Evolutionary conservation across 2,888 invertebrate genomes (phyloP).

Genomic region (Napeogenes inachia): DNA sequence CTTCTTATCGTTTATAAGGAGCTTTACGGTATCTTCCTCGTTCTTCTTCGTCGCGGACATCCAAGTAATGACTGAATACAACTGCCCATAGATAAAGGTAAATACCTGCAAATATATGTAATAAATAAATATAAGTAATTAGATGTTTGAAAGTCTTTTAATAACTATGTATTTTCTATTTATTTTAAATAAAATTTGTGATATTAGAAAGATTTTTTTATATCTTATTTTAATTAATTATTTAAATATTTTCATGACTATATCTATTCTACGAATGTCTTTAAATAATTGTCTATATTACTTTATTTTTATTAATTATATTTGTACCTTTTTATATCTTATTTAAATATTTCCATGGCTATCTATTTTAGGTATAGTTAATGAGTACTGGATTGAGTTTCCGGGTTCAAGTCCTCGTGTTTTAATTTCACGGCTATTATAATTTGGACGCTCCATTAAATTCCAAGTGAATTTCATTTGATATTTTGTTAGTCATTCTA

Average conservation of each 20-base stretch:
- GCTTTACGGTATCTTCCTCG: constrained; percentile 85
- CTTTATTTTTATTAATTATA: not conserved
- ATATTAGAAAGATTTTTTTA: no score
- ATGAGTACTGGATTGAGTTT: constrained; percentile 5
- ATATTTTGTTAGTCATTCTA: constrained; percentile 13
- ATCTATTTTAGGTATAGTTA: not conserved
- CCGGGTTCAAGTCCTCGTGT: constrained; percentile 5
- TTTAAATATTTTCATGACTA: no score
- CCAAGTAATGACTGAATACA: constrained; percentile 88
- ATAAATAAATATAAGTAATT: no score
- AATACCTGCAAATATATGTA: constrained; percentile 73
- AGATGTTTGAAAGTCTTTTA: no score
- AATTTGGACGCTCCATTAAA: constrained; percentile 20
- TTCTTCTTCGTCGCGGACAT: constrained; percentile 83
- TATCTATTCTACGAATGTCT: no score
- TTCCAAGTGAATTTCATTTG: constrained; percentile 14
- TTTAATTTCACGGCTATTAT: constrained; percentile 31
- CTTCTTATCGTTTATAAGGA: constrained; percentile 77
- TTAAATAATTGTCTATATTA: not conserved
- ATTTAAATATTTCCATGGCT: not conserved
- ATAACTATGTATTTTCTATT: not conserved
- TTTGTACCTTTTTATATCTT: not conserved
- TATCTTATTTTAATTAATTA: no score
- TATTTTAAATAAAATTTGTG: no score
- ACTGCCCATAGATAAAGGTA: constrained; percentile 90